Base-by-base conservation (phyloP, 2,113 vertebrate genomes). In the Podocnemis expansa region DNA sequence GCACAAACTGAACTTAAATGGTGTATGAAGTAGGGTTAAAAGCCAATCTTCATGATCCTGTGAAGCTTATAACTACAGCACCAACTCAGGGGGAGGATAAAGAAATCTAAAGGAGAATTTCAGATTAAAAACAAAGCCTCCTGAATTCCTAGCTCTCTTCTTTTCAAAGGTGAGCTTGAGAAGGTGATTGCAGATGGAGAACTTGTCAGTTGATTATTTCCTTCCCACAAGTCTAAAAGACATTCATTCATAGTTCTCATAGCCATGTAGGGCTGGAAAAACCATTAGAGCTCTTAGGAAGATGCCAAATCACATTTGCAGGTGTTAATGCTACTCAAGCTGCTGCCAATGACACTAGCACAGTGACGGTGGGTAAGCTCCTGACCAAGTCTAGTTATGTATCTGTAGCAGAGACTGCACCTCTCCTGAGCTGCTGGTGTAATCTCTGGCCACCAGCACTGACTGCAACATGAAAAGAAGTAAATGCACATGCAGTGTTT, bases 401-500 rank as follows among this genome's bases (percentile, higher is more conserved):
- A 14, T 63, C 31, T 34, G 60, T 11, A 51, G 49, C 49, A 13
- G 49, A 51, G 49, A 51, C 47, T 47, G 47, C 10, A 10, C 47
- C 10, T n/a, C n/a, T n/a, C n/a, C n/a, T n/a, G n/a, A n/a, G 47
- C 47, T 51, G 49, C 49, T 14, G 13, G 13, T 51, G 49, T 13
- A 51, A 51, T 14, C 49, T 51, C 12, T 51, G 49, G 49, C 49
- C 49, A 51, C 13, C 49, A 51, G 49, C 10, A 51, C 49, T 51
- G 49, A 51, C 49, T 51, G 49, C 14, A 51, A 13, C 49, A 51
- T 51, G 12, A 51, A 13, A 51, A 13, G 49, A 51, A 51, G 49
- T 51, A 51, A 51, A 51, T 13, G 14, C 13, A 10, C 4, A 13
- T 11, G 82, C 6, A 51, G 47, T 0, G 0, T 34, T 84, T 7